Conservation (phyloP, 2,797 vertebrate species). For the Macroramphosus scolopax region DNA sequence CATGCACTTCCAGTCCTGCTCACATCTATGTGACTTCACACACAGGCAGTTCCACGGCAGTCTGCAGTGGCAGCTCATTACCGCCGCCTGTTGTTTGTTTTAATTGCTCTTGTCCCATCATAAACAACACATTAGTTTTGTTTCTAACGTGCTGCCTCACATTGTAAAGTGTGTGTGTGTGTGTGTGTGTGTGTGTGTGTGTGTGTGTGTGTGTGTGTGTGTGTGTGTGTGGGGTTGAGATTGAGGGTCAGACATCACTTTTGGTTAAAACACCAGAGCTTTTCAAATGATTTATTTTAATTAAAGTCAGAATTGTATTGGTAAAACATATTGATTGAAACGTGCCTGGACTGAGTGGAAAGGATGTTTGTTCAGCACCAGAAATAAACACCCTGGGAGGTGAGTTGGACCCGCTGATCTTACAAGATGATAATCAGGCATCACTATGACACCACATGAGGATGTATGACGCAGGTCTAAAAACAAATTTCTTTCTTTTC, state of each 20-base stretch:
- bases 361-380: no score
- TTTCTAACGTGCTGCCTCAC: conserved; percentile 19
- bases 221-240: background rate
- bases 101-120: conserved; percentile 46
- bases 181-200: conserved; percentile 9
- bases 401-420: no score
- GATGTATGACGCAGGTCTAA: no score
- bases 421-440: no score
- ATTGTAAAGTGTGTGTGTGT: conserved; percentile 14
- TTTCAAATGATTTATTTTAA: no score
- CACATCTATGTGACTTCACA: conserved; percentile 12
- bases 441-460: no score
- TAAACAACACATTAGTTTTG: conserved; percentile 39
- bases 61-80: conserved; percentile 31
- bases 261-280: conserved; percentile 5
- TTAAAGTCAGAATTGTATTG: no score
- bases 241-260: no score
- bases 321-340: no score
- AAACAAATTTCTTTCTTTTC: no score
- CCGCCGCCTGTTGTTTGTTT: conserved; percentile 36
- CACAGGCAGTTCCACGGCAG: conserved; percentile 8
- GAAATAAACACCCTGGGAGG: no score
- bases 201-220: background rate
- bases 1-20: background rate
- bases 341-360: no score